Evolutionary conservation across 2,888 invertebrate genomes (phyloP).

Genomic region (Neoitamus cyanurus): DNA sequence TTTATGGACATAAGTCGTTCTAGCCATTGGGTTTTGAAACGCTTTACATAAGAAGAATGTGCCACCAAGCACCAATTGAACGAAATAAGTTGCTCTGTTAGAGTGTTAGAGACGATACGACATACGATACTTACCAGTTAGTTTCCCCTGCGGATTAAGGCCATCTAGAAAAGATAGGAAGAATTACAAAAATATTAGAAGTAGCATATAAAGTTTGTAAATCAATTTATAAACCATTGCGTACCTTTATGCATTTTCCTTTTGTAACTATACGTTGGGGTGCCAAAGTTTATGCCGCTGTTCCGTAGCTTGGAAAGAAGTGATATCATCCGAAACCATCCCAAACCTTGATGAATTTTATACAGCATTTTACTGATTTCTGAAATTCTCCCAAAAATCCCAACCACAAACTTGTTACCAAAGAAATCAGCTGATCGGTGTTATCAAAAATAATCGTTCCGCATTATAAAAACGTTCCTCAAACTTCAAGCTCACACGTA

Average conservation of each 20-base stretch:
- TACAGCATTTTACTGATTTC: not conserved
- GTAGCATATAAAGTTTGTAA: not conserved
- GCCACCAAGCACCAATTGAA: too few species aligned
- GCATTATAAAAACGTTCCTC: not conserved
- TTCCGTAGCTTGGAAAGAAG: not conserved
- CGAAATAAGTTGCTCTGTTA: too few species aligned
- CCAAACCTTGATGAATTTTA: not conserved
- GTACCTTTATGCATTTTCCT: not conserved
- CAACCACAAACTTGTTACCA: not conserved
- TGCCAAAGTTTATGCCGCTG: not conserved
- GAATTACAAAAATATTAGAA: not conserved
- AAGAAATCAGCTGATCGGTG: not conserved
- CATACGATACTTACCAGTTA: not conserved
- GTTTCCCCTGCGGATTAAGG: not conserved
- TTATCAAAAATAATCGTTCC: not conserved
- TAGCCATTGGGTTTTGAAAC: too few species aligned
- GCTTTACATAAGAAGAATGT: too few species aligned
- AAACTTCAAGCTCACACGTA: not conserved
- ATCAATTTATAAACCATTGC: not conserved
- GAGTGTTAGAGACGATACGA: too few species aligned
- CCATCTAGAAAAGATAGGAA: not conserved
- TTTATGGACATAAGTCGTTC: too few species aligned
- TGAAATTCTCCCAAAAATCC: not conserved
- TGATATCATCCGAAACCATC: not conserved
- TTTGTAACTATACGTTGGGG: not conserved